A percentile compares a stretch with the other conserved stretches of the same genome.
Conservation (phyloP, 2,113 vertebrate species). For the Tinamus guttatus region DNA sequence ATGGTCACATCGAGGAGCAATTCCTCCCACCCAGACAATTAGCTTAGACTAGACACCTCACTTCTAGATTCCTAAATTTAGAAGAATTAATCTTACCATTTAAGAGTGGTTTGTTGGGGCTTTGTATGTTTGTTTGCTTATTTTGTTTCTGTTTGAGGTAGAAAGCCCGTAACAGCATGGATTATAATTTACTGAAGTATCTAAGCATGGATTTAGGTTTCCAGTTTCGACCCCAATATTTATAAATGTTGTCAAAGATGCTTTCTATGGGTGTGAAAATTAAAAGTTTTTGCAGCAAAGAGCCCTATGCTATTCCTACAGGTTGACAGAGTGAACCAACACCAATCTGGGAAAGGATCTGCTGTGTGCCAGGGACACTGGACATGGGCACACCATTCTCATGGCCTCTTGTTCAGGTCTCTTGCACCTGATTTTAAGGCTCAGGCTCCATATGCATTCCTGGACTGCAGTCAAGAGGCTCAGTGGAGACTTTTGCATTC, state of each 20-base stretch:
- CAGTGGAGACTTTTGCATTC: background rate
- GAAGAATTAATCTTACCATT: background rate
- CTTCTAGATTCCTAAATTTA: background rate
- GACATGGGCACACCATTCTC: background rate
- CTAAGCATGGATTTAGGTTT: background rate
- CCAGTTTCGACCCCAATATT: background rate
- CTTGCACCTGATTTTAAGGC: background rate
- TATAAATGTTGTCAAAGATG: background rate
- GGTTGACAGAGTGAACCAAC: fast-evolving
- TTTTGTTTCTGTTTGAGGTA: background rate
- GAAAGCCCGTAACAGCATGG: background rate
- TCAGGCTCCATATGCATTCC: background rate
- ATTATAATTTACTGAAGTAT: fast-evolving
- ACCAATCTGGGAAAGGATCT: background rate
- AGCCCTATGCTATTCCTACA: fast-evolving
- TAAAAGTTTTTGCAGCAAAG: background rate
- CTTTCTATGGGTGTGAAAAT: background rate
- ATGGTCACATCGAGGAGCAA: background rate
- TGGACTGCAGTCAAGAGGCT: background rate
- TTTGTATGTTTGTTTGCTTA: background rate
- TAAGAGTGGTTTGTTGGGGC: background rate
- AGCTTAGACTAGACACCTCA: background rate
- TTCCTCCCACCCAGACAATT: background rate
- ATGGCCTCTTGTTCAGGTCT: background rate
- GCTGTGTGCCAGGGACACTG: background rate